Percentiles rank a stretch among this genome's conserved stretches.
phyloP scores from a whole-genome alignment of 2,797 vertebrate species.

The Pangasius krempfi region DNA sequence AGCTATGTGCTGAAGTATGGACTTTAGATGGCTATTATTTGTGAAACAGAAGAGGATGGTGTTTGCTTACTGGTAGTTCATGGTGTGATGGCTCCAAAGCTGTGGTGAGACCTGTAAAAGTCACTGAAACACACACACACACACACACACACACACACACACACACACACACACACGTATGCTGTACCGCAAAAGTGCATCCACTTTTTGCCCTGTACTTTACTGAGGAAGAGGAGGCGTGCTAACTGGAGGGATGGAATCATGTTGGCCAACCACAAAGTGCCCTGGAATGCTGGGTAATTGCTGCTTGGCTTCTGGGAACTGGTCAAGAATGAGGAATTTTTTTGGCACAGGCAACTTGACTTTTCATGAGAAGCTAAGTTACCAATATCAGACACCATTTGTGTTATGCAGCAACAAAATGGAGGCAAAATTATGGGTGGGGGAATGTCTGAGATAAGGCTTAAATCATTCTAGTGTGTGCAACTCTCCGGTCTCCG shows the following conservation, averaged over 20 bases:
- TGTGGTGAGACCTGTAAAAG: constrained; percentile 44
- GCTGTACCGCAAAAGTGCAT: constrained; percentile 59
- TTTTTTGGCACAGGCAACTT: constrained; percentile 43
- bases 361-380: constrained; percentile 37
- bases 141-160: constrained; percentile 60
- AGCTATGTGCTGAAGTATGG: constrained; percentile 37
- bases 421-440: neutral
- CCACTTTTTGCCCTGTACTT: constrained; percentile 56
- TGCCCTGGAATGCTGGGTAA: constrained; percentile 72
- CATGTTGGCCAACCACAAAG: constrained; percentile 72
- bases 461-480: neutral
- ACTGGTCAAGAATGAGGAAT: constrained; percentile 51
- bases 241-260: constrained; percentile 70
- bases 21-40: constrained; percentile 33
- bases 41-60: constrained; percentile 53
- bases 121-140: constrained; percentile 57
- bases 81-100: constrained; percentile 65
- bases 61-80: constrained; percentile 56
- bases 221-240: constrained; percentile 55
- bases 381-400: constrained; percentile 35
- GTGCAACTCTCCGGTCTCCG: neutral
- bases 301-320: constrained; percentile 68
- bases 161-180: constrained; percentile 54
- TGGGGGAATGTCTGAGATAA: neutral
- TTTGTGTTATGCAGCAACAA: constrained; percentile 26